Evolutionary conservation across 2,888 invertebrate species (phyloP), one percentile per base, ranked within the genome.

Genomic region (Carterocephalus palaemon): DNA sequence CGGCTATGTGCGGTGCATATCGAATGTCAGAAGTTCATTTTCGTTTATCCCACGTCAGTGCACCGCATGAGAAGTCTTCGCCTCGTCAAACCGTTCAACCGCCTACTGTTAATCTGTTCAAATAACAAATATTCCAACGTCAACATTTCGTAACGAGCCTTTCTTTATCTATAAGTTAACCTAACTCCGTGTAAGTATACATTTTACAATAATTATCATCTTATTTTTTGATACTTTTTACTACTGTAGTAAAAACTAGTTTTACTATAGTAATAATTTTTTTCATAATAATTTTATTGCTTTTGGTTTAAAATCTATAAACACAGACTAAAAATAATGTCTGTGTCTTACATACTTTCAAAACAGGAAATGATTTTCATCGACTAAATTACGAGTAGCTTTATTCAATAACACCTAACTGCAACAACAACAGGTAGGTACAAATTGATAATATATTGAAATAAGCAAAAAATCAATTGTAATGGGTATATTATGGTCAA

Each of bases 401-500:
- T n/a, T n/a, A n/a, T n/a, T n/a, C n/a, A n/a, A n/a, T n/a, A n/a
- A n/a, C n/a, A n/a, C n/a, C n/a, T n/a, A n/a, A n/a, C n/a, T n/a
- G n/a, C n/a, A n/a, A n/a, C n/a, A n/a, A n/a, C n/a, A n/a, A n/a
- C n/a, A n/a, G n/a, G n/a, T n/a, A n/a, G n/a, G n/a, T 16, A 15
- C 2, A 19, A 26, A 28, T 13, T 4, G 15, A 19, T 10, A 29
- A 42, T 29, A 34, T 43, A 36, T 36, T 36, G 22, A 29, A 32
- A 32, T 45, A 17, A 22, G 32, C 29, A 46, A 46, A 46, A 46
- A 39, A 32, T 28, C 36, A 33, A 34, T 12, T 12, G 23, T 34
- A 60, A 62, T 61, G 58, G 61, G 60, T 66, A 65, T 53, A 66
- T 50, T 53, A 59, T 54, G 55, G 57, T 57, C 43, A 48, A 57